These are phyloP conservation scores for Chrysolophus pictus DNA, from an alignment of 2,797 vertebrate species.

Conservation along the genomic window DNA sequence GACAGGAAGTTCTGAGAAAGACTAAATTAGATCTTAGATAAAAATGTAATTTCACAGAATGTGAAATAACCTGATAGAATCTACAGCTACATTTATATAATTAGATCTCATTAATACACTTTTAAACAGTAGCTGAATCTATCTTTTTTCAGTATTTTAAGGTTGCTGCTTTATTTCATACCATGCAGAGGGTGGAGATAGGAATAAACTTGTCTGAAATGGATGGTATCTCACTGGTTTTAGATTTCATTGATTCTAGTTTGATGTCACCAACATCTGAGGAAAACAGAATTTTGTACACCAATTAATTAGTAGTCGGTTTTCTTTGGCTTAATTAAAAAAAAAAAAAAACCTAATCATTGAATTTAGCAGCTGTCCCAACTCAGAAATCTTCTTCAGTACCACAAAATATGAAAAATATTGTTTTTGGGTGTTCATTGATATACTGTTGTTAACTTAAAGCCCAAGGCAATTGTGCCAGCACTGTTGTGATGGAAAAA, in stretches of 20 bases:
- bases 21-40: not conserved
- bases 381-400: not conserved
- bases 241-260: fast-evolving
- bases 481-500: not conserved
- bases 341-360: not conserved
- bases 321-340: not conserved
- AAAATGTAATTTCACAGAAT: not conserved
- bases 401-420: not conserved
- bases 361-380: not conserved
- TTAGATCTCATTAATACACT: not conserved
- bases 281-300: not conserved
- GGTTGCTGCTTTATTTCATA: not conserved
- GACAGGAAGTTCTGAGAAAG: not conserved
- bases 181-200: not conserved
- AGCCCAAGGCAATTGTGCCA: not conserved
- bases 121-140: not conserved
- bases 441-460: not conserved
- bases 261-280: not conserved
- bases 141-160: not conserved
- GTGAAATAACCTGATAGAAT: not conserved
- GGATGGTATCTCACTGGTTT: not conserved
- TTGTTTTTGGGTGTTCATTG: not conserved
- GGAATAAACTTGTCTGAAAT: not conserved
- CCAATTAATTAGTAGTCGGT: not conserved
- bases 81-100: not conserved